These are phyloP conservation scores for Drosophila baimaii DNA, from an alignment of 1,140 invertebrate genomes.

Conservation along the genomic window DNA sequence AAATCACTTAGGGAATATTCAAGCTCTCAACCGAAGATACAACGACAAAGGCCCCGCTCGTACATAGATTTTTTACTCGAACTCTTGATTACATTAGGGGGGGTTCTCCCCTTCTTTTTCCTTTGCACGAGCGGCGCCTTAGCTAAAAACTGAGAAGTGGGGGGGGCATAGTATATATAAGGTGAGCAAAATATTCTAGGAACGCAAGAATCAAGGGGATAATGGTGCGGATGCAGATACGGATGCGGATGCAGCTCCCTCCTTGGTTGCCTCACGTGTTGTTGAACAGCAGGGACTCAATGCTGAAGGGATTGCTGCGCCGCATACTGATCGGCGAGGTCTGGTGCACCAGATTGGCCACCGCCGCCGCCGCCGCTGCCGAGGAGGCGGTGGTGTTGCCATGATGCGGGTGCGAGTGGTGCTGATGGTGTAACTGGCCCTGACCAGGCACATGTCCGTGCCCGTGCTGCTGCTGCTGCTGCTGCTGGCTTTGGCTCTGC, in stretches of 20 bases:
- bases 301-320: slow-evolving; percentile 91
- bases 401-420: slow-evolving; percentile 28
- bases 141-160: neutral
- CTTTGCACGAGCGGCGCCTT: neutral
- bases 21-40: slow-evolving; percentile 62
- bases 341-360: slow-evolving; percentile 83
- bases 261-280: slow-evolving; percentile 87
- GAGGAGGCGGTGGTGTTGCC: slow-evolving; percentile 30
- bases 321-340: slow-evolving; percentile 86
- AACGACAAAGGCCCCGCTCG: neutral
- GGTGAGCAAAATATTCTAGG: slow-evolving; percentile 48
- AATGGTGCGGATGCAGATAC: neutral
- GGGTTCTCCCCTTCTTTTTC: neutral
- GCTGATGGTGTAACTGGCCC: slow-evolving; percentile 29
- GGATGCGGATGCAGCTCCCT: neutral
- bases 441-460: slow-evolving; percentile 10
- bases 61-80: no score
- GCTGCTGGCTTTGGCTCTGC: slow-evolving; percentile 65
- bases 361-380: slow-evolving; percentile 62
- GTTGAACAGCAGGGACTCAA: slow-evolving; percentile 90
- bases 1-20: slow-evolving; percentile 69
- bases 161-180: no score
- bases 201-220: slow-evolving; percentile 25
- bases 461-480: slow-evolving; percentile 55
- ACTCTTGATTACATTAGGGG: neutral